Conservation (phyloP, 1,140 invertebrate species). For the Cataglyphis hispanica region DNA sequence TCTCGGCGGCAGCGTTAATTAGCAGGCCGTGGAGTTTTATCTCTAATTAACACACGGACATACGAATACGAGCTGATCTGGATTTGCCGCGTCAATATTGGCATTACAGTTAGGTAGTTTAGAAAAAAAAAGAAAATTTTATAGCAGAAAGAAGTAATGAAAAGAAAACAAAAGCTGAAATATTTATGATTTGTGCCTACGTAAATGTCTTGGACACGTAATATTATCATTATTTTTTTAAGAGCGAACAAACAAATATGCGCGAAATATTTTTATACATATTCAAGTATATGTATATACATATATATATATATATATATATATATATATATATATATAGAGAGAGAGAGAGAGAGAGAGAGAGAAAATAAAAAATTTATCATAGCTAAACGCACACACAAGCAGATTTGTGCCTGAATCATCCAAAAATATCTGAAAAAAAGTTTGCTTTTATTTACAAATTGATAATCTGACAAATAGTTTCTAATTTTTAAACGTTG, state of each 20-base stretch:
- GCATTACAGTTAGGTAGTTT: background rate
- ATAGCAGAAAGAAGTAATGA: too few relatives aligned
- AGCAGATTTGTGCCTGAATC: background rate
- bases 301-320: background rate
- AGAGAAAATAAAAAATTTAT: background rate
- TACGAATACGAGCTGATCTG: slow-evolving; percentile 13
- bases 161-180: too few relatives aligned
- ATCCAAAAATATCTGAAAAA: background rate
- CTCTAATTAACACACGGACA: slow-evolving; percentile 35
- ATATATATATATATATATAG: background rate
- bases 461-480: too few relatives aligned
- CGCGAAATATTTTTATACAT: background rate
- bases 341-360: too few relatives aligned
- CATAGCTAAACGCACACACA: background rate
- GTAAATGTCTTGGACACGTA: too few relatives aligned
- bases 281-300: background rate
- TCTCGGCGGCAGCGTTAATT: background rate
- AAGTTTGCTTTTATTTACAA: too few relatives aligned
- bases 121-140: background rate
- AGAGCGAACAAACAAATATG: background rate
- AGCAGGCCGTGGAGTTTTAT: slow-evolving; percentile 33
- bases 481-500: too few relatives aligned
- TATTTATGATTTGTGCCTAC: too few relatives aligned
- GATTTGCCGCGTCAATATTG: slow-evolving; percentile 25
- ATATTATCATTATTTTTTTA: background rate